Evolutionary conservation across 1,140 invertebrate species (phyloP), one percentile per base, ranked within the genome.

Genomic region (Stegodyphus dumicola): DNA sequence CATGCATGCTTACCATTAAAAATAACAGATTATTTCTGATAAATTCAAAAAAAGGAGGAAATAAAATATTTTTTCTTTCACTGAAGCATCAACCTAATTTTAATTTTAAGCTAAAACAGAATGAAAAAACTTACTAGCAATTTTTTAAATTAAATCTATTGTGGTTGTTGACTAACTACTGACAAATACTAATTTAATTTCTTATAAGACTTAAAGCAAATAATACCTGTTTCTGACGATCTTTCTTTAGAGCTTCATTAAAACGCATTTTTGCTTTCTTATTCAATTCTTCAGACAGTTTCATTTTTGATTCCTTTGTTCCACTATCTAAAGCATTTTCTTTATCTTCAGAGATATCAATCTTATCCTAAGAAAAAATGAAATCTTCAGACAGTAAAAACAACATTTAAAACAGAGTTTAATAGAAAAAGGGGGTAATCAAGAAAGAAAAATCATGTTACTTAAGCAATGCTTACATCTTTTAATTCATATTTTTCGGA

Each of bases 191-290:
- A 33, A 33, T 33, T 33, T 33, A 33, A 33, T 33, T 33, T 33
- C 33, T 33, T 33, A 33, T 33, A 33, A 33, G 33, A 33, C 3
- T 33, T 33, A 33, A 33, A 33, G 33, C 33, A 33, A 33, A 33
- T 60, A 60, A n/a, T 73, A 81, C 78, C 69, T 81, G 53, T 11
- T 81, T 81, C 49, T 64, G 53, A 5, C 78, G 67, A 17, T 81
- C 69, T 49, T 65, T 81, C 51, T 65, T 81, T 7, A 81, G 10
- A 13, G 78, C 78, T 60, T 81, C 78, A 64, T 73, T 73, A 52
- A 81, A 81, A 10, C 69, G 67, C 48, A 60, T 73, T 17, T 81
- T 73, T 10, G 78, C 78, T 81, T 73, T 81, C n/a, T 13, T 71
- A 52, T 81, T 48, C 78, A 53, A 17, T 18, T 73, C 69, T 6